A percentile compares a stretch with the other conserved stretches of the same genome.
Conservation (phyloP, 1,140 invertebrate species). For the Oreohelix idahoensis region DNA sequence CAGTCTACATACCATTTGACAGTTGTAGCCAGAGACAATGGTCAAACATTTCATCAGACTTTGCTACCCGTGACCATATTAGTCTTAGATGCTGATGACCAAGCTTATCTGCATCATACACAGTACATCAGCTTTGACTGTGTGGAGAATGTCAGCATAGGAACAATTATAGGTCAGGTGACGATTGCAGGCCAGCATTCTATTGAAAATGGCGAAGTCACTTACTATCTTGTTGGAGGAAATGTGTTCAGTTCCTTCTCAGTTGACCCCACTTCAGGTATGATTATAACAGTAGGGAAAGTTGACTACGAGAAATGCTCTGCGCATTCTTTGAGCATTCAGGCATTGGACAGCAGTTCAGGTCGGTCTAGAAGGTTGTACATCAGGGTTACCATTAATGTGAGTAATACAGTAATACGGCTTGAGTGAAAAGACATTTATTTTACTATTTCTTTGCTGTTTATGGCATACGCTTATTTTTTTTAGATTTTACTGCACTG, state of each 20-base stretch:
- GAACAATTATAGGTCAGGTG: constrained; percentile 89
- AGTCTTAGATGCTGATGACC: constrained; percentile 69
- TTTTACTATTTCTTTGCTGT: too few species aligned
- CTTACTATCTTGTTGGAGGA: constrained; percentile 98
- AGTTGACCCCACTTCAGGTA: constrained; percentile 96
- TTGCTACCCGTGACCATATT: constrained; percentile 53
- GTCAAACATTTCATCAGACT: constrained; percentile 78
- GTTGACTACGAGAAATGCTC: constrained; percentile 90
- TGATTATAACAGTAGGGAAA: constrained; percentile 95
- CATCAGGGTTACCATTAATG: constrained; percentile 87
- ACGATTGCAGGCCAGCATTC: constrained; percentile 54
- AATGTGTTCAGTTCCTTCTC: constrained; percentile 98
- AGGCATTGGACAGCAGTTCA: constrained; percentile 63
- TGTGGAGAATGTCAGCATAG: constrained; percentile 92
- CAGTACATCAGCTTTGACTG: constrained; percentile 84
- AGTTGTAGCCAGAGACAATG: constrained; percentile 32
- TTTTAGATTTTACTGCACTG: too few species aligned
- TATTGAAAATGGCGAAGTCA: constrained; percentile 98
- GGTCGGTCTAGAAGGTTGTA: constrained; percentile 61
- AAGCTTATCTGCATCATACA: constrained; percentile 68
- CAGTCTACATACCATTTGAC: constrained; percentile 86
- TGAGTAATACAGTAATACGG: too few species aligned
- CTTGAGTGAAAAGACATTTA: too few species aligned
- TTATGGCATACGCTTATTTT: too few species aligned
- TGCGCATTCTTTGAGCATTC: constrained; percentile 73